A percentile compares a stretch with the other conserved stretches of the same genome.
Evolutionary conservation across 2,888 invertebrate species (phyloP).

Genomic region (Philopedon plagiatum): DNA sequence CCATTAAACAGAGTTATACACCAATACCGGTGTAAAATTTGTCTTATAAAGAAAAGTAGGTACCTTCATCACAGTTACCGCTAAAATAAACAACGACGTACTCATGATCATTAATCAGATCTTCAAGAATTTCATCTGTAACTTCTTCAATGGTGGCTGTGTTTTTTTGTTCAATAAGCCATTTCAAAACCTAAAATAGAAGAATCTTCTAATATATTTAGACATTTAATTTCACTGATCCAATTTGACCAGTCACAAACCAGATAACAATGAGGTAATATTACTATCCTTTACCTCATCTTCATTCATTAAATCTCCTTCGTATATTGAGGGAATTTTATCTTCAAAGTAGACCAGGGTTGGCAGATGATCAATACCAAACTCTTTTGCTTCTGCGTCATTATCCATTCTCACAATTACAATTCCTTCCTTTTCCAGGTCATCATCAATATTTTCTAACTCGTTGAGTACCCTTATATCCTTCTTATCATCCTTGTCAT

Average conservation of each 20-base stretch:
- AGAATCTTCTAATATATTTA: neutral
- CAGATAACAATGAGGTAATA: too few species aligned
- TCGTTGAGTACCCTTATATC: slow-evolving; percentile 90
- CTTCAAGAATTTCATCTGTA: slow-evolving; percentile 89
- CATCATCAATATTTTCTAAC: slow-evolving; percentile 93
- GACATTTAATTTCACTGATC: too few species aligned
- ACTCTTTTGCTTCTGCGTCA: slow-evolving; percentile 91
- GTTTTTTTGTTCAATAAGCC: slow-evolving; percentile 90
- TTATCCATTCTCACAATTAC: slow-evolving; percentile 93
- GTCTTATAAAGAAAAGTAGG: neutral
- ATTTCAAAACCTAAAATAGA: slow-evolving; percentile 81
- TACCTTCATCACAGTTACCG: slow-evolving; percentile 83
- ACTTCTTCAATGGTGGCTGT: slow-evolving; percentile 95
- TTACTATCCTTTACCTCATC: slow-evolving; percentile 77
- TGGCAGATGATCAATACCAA: slow-evolving; percentile 90
- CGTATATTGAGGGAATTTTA: slow-evolving; percentile 91
- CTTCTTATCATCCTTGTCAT: slow-evolving; percentile 92
- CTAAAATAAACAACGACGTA: slow-evolving; percentile 96
- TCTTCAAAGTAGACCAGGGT: slow-evolving; percentile 91
- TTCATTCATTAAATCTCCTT: slow-evolving; percentile 92
- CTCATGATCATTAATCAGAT: slow-evolving; percentile 90
- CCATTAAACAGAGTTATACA: too few species aligned
- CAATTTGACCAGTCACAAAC: neutral
- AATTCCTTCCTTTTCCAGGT: slow-evolving; percentile 90
- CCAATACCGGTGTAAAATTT: too few species aligned